Percentiles rank a stretch among this genome's conserved stretches.
Evolutionary conservation across 2,113 vertebrate species (phyloP).

Genomic region (Oncorhynchus keta): DNA sequence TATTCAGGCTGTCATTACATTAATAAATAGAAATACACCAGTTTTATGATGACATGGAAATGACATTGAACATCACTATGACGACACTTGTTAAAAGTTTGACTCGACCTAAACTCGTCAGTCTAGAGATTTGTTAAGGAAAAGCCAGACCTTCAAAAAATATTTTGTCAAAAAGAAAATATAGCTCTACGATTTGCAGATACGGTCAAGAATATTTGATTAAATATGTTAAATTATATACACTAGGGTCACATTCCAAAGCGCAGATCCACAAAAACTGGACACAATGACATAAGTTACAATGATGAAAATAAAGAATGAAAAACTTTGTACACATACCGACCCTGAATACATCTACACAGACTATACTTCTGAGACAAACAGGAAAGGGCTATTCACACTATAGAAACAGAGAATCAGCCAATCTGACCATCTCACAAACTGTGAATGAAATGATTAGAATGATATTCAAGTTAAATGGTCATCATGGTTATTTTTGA

Average conservation of each 20-base stretch:
- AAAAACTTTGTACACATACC: constrained; percentile 58
- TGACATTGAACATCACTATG: constrained; percentile 64
- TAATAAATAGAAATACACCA: constrained; percentile 75
- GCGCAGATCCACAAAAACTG: constrained; percentile 73
- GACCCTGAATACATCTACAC: constrained; percentile 56
- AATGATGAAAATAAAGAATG: constrained; percentile 43
- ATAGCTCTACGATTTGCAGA: constrained; percentile 79
- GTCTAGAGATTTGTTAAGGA: constrained; percentile 56
- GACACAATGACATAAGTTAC: constrained; percentile 70
- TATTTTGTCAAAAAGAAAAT: constrained; percentile 44
- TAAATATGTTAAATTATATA: constrained; percentile 77
- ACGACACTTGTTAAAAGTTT: constrained; percentile 68
- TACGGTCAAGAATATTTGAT: constrained; percentile 61
- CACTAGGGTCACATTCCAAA: constrained; percentile 72
- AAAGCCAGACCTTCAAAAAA: constrained; percentile 11
- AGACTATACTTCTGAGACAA: constrained; percentile 34
- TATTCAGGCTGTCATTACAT: constrained; percentile 75
- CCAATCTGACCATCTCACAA: constrained; percentile 11
- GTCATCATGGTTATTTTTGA: neutral
- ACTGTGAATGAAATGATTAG: constrained; percentile 1
- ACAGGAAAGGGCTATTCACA: constrained; percentile 51
- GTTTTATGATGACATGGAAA: constrained; percentile 45
- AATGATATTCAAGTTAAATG: neutral
- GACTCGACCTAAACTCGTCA: neutral
- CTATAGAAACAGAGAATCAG: constrained; percentile 5